These are phyloP conservation scores for Triplophysa tibetana DNA, from an alignment of 2,113 vertebrate species.

Conservation along the genomic window DNA sequence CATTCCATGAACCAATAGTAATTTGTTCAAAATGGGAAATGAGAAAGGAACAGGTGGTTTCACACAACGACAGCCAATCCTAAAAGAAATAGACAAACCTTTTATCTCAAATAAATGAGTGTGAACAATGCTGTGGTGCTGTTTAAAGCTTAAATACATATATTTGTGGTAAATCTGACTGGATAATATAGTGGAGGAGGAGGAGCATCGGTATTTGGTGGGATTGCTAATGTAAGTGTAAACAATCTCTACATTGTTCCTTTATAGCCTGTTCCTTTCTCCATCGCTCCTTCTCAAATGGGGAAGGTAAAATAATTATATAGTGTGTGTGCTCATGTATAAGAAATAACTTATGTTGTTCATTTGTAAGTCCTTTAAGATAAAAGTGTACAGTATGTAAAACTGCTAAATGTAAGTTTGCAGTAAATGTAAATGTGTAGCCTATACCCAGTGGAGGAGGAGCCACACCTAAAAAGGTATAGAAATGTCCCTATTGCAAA, in stretches of 20 bases:
- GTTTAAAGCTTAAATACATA: background rate
- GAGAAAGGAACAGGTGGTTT: too few relatives aligned
- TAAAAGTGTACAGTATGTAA: too few relatives aligned
- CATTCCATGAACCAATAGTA: too few relatives aligned
- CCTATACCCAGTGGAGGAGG: too few relatives aligned
- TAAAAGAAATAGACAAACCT: background rate
- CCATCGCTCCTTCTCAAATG: background rate
- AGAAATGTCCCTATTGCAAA: background rate
- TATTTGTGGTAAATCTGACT: conserved; percentile 1
- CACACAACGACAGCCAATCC: too few relatives aligned
- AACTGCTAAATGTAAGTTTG: background rate
- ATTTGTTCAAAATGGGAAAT: too few relatives aligned
- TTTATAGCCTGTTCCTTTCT: background rate
- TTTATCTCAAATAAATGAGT: background rate
- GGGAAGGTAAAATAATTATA: too few relatives aligned
- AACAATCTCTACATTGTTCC: conserved; percentile 51
- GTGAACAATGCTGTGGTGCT: background rate
- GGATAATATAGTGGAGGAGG: background rate
- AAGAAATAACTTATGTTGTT: too few relatives aligned
- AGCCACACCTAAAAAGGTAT: too few relatives aligned
- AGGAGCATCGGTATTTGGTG: background rate
- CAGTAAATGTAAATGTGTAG: background rate
- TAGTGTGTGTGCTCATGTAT: too few relatives aligned
- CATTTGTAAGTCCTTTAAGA: too few relatives aligned
- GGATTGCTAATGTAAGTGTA: conserved; percentile 36